phyloP scores from a whole-genome alignment of 2,888 invertebrate species.

The Sthenelais limicola region DNA sequence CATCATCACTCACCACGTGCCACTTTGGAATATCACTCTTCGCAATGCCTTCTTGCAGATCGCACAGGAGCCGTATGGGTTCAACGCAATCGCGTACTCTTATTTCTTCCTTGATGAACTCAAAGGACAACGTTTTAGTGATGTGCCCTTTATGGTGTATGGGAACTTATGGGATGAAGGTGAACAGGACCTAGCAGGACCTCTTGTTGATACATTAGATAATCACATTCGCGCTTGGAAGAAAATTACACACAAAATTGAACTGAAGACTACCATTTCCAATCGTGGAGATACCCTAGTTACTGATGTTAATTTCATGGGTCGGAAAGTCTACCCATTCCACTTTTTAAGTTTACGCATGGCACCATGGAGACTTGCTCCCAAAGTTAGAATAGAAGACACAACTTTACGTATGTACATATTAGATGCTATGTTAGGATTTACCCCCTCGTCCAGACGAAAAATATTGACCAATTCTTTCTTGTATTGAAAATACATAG shows the following conservation, averaged over 20 bases:
- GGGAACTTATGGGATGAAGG: slow-evolving; percentile 4
- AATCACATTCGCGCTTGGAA: not conserved
- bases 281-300: slow-evolving; percentile 5
- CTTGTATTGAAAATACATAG: too few relatives aligned
- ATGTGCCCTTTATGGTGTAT: slow-evolving; percentile 12
- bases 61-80: slow-evolving; percentile 27
- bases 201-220: slow-evolving; percentile 4
- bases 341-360: slow-evolving; percentile 20
- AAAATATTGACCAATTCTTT: slow-evolving; percentile 23
- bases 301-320: slow-evolving; percentile 27
- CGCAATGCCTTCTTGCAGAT: slow-evolving; percentile 9
- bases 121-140: not conserved
- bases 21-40: slow-evolving; percentile 16
- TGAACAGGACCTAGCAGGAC: not conserved
- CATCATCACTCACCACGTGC: slow-evolving; percentile 2
- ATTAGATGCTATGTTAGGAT: slow-evolving; percentile 23
- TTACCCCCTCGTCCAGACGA: not conserved
- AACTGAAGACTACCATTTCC: slow-evolving; percentile 3
- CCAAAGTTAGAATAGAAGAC: not conserved
- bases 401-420: slow-evolving; percentile 8
- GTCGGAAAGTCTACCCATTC: slow-evolving; percentile 20
- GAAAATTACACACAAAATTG: not conserved
- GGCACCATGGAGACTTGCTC: not conserved
- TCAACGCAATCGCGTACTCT: slow-evolving; percentile 19
- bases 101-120: slow-evolving; percentile 26